phyloP scores from a whole-genome alignment of 2,113 vertebrate genomes.

The Cavia aperea region DNA sequence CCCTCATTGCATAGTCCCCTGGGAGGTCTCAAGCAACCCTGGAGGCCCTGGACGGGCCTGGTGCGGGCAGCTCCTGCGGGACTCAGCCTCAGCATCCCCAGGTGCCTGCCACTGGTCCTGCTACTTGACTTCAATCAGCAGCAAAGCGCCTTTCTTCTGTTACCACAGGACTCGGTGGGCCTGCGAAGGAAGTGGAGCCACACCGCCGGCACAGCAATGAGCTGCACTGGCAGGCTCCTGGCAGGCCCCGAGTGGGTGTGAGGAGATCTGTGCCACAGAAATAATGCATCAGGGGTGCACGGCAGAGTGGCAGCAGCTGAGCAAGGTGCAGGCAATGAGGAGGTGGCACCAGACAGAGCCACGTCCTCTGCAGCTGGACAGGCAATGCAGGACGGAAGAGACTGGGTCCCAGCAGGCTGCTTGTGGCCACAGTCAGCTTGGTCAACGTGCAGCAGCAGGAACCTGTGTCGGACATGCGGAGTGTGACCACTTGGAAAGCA shows the following conservation, averaged over 20 bases:
- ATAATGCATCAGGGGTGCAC: background rate
- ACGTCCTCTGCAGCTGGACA: background rate
- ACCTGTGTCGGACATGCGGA: background rate
- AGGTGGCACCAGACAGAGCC: accelerated
- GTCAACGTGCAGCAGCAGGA: accelerated
- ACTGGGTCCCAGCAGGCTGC: background rate
- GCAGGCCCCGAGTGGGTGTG: background rate
- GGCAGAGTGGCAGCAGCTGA: accelerated
- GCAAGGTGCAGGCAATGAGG: accelerated
- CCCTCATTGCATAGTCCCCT: accelerated
- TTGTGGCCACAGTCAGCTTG: accelerated
- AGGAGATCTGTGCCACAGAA: background rate
- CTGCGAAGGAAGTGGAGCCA: constrained; percentile 60
- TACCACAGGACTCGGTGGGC: constrained; percentile 72
- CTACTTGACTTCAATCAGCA: constrained; percentile 77
- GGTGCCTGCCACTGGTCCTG: constrained; percentile 66
- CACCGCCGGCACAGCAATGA: constrained; percentile 69
- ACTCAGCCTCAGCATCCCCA: constrained; percentile 66
- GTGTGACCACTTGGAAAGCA: accelerated
- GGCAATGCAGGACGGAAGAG: background rate
- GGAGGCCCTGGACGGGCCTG: background rate
- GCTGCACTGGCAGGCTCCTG: background rate
- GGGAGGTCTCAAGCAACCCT: background rate
- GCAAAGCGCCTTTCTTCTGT: constrained; percentile 74
- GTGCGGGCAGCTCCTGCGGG: constrained; percentile 48